Evolutionary conservation across 2,888 invertebrate genomes (phyloP).

Genomic region (Melieria picta): DNA sequence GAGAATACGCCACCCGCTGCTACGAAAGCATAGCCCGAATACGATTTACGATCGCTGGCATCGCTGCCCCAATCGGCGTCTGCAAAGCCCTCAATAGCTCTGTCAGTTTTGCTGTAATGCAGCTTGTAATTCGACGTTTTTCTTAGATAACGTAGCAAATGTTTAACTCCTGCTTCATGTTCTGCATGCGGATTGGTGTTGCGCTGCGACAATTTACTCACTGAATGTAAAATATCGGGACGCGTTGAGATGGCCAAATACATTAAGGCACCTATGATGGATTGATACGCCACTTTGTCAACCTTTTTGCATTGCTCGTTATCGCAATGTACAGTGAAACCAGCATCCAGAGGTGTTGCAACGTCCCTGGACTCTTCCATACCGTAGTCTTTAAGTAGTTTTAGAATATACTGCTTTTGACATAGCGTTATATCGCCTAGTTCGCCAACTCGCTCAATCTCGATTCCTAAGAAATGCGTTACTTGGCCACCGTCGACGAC

Average conservation of each 20-base stretch:
- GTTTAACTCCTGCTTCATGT: slow-evolving; percentile 27
- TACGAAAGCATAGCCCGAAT: slow-evolving; percentile 28
- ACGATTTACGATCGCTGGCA: slow-evolving; percentile 26
- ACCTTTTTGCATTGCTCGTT: slow-evolving; percentile 2
- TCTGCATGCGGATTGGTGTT: slow-evolving; percentile 36
- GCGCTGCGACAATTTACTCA: slow-evolving; percentile 31
- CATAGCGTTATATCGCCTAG: slow-evolving; percentile 1
- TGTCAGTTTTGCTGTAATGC: slow-evolving; percentile 26
- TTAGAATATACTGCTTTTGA: slow-evolving; percentile 15
- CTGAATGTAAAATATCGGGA: slow-evolving; percentile 30
- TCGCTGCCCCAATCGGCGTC: slow-evolving; percentile 36
- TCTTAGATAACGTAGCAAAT: slow-evolving; percentile 32
- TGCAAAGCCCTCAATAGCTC: slow-evolving; percentile 26
- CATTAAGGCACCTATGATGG: slow-evolving; percentile 16
- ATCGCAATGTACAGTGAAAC: slow-evolving; percentile 11
- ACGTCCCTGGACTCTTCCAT: slow-evolving; percentile 11
- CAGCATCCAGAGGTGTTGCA: slow-evolving; percentile 18
- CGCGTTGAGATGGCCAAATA: slow-evolving; percentile 16
- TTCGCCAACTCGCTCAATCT: slow-evolving; percentile 15
- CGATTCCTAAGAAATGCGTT: slow-evolving; percentile 14
- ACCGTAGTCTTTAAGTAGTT: neutral
- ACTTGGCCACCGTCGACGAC: slow-evolving; percentile 35
- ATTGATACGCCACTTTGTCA: slow-evolving; percentile 16
- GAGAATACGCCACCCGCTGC: slow-evolving; percentile 18
- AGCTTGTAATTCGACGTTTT: slow-evolving; percentile 24